These are phyloP conservation scores for Saccopteryx bilineata DNA, from an alignment of 2,113 vertebrate species.

Conservation along the genomic window DNA sequence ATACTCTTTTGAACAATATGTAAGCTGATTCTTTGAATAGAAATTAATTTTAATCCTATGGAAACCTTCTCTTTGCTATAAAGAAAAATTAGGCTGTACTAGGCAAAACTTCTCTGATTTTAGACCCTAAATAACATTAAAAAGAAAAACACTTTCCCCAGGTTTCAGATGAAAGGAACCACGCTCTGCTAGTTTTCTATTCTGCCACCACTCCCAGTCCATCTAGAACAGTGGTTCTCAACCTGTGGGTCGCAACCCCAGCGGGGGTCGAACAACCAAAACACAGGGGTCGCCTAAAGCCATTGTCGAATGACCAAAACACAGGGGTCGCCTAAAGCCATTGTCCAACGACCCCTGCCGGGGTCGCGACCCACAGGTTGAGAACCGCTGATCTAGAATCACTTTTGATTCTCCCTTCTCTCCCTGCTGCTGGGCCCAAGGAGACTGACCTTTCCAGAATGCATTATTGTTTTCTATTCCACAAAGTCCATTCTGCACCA, in stretches of 20 bases:
- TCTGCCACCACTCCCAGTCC: background rate
- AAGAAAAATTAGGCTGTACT: background rate
- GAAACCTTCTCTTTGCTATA: background rate
- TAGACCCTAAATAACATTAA: background rate
- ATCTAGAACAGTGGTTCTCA: too few species aligned
- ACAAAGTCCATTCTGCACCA: background rate
- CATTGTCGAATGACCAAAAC: too few species aligned
- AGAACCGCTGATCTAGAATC: background rate
- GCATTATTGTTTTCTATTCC: background rate
- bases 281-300: too few species aligned
- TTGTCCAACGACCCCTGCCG: too few species aligned
- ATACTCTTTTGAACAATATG: background rate
- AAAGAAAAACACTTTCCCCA: background rate
- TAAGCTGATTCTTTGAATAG: slow-evolving; percentile 35
- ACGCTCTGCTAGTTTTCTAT: background rate
- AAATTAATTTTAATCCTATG: background rate
- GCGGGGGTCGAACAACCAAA: too few species aligned
- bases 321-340: too few species aligned
- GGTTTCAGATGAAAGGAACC: slow-evolving; percentile 24
- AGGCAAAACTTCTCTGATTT: slow-evolving; percentile 6
- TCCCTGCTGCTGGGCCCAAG: background rate
- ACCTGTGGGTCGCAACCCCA: too few species aligned
- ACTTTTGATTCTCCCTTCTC: background rate
- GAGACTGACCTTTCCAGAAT: background rate
- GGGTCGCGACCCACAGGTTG: too few species aligned